Percentiles rank a stretch among this genome's conserved stretches.
Evolutionary conservation across 2,888 invertebrate species (phyloP).

Genomic region (Dinocampus coccinellae): DNA sequence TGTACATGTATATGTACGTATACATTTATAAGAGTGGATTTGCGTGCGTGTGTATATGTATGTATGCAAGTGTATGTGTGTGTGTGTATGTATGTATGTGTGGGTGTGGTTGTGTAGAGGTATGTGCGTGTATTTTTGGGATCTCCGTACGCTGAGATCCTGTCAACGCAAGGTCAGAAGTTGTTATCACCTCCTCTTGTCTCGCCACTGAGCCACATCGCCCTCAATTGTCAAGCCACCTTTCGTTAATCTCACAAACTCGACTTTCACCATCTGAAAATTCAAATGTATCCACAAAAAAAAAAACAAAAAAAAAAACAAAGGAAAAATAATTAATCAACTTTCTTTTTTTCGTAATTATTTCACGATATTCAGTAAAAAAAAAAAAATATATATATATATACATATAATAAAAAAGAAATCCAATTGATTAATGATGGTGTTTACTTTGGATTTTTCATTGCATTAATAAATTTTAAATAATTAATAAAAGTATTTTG

Average conservation of each 20-base stretch:
- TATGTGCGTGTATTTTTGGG: slow-evolving; percentile 23
- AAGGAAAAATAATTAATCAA: too few species aligned
- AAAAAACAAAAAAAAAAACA: too few species aligned
- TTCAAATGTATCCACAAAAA: too few species aligned
- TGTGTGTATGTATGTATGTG: slow-evolving; percentile 34
- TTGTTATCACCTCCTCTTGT: slow-evolving; percentile 67
- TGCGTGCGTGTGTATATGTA: slow-evolving; percentile 13
- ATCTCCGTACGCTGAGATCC: slow-evolving; percentile 52
- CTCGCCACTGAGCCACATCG: slow-evolving; percentile 65
- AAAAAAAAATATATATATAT: too few species aligned
- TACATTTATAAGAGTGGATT: too few species aligned
- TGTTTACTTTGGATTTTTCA: not conserved
- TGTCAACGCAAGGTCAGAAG: slow-evolving; percentile 64
- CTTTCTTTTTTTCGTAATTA: too few species aligned
- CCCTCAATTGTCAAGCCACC: slow-evolving; percentile 55
- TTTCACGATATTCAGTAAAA: too few species aligned
- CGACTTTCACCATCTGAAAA: slow-evolving; percentile 63
- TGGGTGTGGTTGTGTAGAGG: too few species aligned
- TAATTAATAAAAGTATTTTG: not conserved
- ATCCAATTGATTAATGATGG: too few species aligned
- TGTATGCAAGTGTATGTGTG: too few species aligned
- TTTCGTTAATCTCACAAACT: slow-evolving; percentile 49
- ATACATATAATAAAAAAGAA: too few species aligned
- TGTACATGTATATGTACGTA: too few species aligned
- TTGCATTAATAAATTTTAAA: not conserved